These are phyloP conservation scores for Chaetodon trifasciatus DNA, from an alignment of 2,797 vertebrate genomes.

Conservation along the genomic window DNA sequence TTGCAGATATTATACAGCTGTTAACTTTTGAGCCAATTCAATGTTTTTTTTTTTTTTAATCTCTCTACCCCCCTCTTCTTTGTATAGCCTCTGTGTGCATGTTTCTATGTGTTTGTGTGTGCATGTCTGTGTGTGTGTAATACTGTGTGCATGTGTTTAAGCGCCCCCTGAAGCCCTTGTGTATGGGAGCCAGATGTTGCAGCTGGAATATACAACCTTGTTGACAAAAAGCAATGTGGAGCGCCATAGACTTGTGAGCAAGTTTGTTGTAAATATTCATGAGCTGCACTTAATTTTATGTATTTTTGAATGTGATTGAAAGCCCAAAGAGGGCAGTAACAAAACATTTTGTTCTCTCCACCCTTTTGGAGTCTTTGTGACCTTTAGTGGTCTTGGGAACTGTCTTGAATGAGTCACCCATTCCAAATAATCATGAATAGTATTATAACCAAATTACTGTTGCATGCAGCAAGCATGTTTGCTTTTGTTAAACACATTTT, in stretches of 20 bases:
- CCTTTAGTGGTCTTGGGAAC: conserved; percentile 15
- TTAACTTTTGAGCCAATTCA: conserved; percentile 87
- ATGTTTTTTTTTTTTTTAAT: conserved; percentile 73
- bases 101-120: conserved; percentile 51
- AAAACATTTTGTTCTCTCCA: background rate
- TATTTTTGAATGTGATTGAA: conserved; percentile 37
- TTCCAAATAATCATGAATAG: conserved; percentile 16
- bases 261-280: conserved; percentile 58
- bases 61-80: conserved; percentile 26
- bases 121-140: conserved; percentile 49
- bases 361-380: background rate
- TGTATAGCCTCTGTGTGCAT: conserved; percentile 58
- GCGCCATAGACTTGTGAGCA: conserved; percentile 35
- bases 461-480: background rate
- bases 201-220: conserved; percentile 66
- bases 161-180: conserved; percentile 71
- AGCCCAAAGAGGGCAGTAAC: conserved; percentile 3
- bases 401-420: conserved; percentile 12
- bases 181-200: conserved; percentile 80
- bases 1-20: conserved; percentile 88
- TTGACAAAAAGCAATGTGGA: conserved; percentile 62
- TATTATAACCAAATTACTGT: conserved; percentile 6
- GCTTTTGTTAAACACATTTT: background rate
- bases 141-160: conserved; percentile 71
- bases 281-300: conserved; percentile 44